Evolutionary conservation across 2,797 vertebrate species (phyloP).

Genomic region (Sebastes glaucus): DNA sequence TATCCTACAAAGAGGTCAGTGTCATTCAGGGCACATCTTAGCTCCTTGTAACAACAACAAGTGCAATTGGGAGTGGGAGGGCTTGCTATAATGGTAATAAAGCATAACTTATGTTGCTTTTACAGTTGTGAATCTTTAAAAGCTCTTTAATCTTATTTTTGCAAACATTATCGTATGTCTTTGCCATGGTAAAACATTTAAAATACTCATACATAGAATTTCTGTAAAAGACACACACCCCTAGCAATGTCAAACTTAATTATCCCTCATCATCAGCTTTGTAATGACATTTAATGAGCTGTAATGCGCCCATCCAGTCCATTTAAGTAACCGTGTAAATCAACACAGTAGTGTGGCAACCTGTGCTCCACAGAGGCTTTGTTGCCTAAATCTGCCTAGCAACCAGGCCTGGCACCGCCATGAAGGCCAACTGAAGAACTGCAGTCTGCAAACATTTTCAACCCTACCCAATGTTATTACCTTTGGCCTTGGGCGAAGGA

Average conservation of each 20-base stretch:
- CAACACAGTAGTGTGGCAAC: neutral
- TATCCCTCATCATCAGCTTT: neutral
- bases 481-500: too few species aligned
- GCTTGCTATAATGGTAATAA: neutral
- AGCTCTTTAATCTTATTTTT: neutral
- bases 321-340: neutral
- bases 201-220: neutral
- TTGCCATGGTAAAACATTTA: neutral
- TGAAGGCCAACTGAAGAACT: neutral
- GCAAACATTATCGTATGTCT: neutral
- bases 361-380: neutral
- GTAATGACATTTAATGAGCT: neutral
- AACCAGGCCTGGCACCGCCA: neutral
- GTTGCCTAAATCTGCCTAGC: neutral
- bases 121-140: neutral
- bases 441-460: slow-evolving; percentile 2
- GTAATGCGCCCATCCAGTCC: neutral
- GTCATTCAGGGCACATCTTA: neutral
- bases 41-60: neutral
- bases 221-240: neutral
- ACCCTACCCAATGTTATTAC: too few species aligned
- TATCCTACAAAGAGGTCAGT: slow-evolving; percentile 96
- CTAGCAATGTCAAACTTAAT: neutral
- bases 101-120: neutral
- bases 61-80: neutral